Evolutionary conservation across 2,797 vertebrate genomes (phyloP).

Genomic region (Parauchenoglanis punctatus): DNA sequence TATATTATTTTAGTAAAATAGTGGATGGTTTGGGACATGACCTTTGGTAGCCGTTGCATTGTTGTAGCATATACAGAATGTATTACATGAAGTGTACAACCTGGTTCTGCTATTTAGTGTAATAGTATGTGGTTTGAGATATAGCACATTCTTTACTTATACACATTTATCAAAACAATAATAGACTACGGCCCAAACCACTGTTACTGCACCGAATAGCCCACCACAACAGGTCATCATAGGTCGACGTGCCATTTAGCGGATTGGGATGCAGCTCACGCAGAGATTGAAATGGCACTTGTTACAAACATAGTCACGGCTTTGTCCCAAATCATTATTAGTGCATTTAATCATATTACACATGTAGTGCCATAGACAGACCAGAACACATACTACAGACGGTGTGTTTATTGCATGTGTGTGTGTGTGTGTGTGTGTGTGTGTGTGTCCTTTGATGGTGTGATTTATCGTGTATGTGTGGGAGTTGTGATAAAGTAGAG

Average conservation of each 20-base stretch:
- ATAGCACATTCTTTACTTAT: not conserved
- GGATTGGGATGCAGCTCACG: not conserved
- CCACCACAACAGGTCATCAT: not conserved
- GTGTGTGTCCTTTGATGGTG: conserved; percentile 10
- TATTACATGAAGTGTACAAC: not conserved
- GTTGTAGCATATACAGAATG: not conserved
- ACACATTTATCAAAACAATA: not conserved
- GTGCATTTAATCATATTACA: not conserved
- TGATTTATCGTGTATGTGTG: not conserved
- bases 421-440: not conserved
- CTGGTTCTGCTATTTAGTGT: not conserved
- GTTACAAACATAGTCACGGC: not conserved
- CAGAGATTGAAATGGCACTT: not conserved
- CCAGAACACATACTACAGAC: not conserved
- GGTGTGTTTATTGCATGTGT: not conserved
- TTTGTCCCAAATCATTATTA: not conserved
- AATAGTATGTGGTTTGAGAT: not conserved
- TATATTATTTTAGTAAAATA: not conserved
- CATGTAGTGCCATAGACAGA: not conserved
- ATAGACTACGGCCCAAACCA: not conserved
- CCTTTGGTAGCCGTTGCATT: not conserved
- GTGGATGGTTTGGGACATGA: not conserved
- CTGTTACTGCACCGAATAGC: not conserved
- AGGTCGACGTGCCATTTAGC: not conserved
- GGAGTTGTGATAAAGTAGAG: conserved; percentile 10